Evolutionary conservation across 1,140 invertebrate genomes (phyloP).

Genomic region (Philotrypesis tridentata): DNA sequence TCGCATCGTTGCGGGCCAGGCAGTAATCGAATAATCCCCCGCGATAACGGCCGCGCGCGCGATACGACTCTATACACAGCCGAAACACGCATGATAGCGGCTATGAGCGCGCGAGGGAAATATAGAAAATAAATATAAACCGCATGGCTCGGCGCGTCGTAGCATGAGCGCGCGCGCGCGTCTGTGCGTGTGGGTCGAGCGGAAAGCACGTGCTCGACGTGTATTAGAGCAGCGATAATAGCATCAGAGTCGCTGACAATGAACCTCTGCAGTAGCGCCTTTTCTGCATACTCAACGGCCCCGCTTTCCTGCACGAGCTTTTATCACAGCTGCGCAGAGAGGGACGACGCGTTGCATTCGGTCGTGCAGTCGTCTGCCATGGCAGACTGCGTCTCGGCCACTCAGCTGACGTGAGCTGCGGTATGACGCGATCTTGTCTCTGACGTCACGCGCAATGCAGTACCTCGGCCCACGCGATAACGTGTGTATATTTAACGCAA

Average conservation of each 20-base stretch:
- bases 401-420: conserved; percentile 1
- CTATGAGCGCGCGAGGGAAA: too few species aligned
- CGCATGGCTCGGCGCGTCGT: too few species aligned
- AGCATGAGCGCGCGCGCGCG: too few species aligned
- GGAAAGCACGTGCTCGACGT: too few species aligned
- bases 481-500: background rate
- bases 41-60: too few species aligned
- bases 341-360: background rate
- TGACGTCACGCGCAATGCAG: conserved; percentile 16
- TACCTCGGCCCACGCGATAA: background rate
- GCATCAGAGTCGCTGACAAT: background rate
- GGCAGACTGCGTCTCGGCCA: background rate
- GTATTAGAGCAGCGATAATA: background rate
- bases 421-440: background rate
- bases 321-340: background rate
- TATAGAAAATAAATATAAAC: too few species aligned
- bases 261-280: background rate
- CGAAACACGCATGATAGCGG: too few species aligned
- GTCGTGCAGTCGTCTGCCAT: background rate
- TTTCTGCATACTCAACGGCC: background rate
- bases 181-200: too few species aligned
- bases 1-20: too few species aligned
- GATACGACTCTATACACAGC: too few species aligned
- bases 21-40: too few species aligned
- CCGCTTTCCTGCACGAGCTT: background rate